Conservation (phyloP, 2,888 invertebrate genomes). For the Atethmia centrago region DNA sequence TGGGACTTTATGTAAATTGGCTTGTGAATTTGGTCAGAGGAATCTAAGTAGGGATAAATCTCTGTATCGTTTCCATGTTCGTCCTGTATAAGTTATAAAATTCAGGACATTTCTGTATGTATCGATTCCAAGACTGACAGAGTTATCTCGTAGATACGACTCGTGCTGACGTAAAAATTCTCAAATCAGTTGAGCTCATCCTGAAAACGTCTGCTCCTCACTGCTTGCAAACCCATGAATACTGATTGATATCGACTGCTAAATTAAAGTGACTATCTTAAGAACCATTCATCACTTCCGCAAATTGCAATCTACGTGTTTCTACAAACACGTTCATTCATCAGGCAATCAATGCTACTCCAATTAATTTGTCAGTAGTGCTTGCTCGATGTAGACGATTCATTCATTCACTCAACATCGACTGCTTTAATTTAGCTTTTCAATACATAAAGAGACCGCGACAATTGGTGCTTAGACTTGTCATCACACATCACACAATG, state of each 20-base stretch:
- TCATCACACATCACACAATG: neutral
- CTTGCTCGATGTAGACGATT: conserved; percentile 10
- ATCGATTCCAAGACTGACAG: neutral
- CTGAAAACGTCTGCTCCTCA: neutral
- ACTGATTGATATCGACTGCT: conserved; percentile 31
- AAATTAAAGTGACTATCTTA: conserved; percentile 34
- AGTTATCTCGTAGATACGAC: neutral
- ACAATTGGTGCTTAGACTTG: neutral
- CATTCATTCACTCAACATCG: neutral
- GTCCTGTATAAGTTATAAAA: neutral
- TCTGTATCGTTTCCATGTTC: neutral
- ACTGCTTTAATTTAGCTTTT: neutral
- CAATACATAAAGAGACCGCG: neutral
- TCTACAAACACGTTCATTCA: conserved; percentile 25
- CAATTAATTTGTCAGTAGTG: conserved; percentile 37
- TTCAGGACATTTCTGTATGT: too few species aligned
- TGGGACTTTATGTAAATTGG: neutral
- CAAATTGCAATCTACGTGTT: conserved; percentile 32
- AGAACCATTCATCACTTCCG: conserved; percentile 28
- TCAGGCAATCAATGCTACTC: conserved; percentile 31
- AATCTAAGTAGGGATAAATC: neutral
- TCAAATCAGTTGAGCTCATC: neutral
- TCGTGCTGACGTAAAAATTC: neutral
- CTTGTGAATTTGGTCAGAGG: neutral
- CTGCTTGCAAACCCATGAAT: conserved; percentile 14